phyloP scores from a whole-genome alignment of 2,888 invertebrate species.

The Teinopalpus imperialis region DNA sequence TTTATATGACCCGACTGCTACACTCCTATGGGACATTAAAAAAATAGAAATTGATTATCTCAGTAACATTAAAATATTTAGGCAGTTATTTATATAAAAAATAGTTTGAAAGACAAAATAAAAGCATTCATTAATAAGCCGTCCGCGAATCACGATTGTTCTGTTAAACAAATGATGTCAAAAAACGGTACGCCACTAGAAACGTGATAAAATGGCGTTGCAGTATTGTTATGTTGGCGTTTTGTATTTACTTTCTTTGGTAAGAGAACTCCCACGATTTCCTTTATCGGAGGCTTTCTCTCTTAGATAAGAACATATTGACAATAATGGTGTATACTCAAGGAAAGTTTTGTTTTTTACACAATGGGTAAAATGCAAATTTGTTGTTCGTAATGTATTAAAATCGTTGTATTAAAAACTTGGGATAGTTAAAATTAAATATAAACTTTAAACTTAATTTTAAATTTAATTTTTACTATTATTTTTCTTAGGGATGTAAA shows the following conservation, averaged over 20 bases:
- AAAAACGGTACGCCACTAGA: conserved; percentile 60
- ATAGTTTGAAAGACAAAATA: too few species aligned
- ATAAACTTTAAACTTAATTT: too few species aligned
- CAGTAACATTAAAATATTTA: too few species aligned
- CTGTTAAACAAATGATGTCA: conserved; percentile 35
- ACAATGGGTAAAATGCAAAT: conserved; percentile 18
- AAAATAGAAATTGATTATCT: too few species aligned
- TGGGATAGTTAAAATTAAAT: too few species aligned
- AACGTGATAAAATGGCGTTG: conserved; percentile 54
- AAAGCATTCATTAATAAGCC: background rate
- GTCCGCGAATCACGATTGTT: conserved; percentile 27
- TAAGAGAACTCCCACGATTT: conserved; percentile 70
- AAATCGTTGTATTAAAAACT: too few species aligned
- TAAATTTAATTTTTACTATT: too few species aligned
- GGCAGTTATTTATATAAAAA: too few species aligned
- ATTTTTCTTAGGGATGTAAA: too few species aligned
- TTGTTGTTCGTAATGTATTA: too few species aligned
- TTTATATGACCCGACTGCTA: too few species aligned
- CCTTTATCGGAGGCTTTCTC: conserved; percentile 71
- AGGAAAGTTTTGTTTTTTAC: conserved; percentile 44
- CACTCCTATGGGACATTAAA: too few species aligned
- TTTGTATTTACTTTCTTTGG: conserved; percentile 63
- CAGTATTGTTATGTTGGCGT: conserved; percentile 45
- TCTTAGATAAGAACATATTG: conserved; percentile 62
- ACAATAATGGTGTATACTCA: conserved; percentile 56